A percentile compares a stretch with the other conserved stretches of the same genome.
phyloP scores from a whole-genome alignment of 2,888 invertebrate genomes.

The Graphium colonna region DNA sequence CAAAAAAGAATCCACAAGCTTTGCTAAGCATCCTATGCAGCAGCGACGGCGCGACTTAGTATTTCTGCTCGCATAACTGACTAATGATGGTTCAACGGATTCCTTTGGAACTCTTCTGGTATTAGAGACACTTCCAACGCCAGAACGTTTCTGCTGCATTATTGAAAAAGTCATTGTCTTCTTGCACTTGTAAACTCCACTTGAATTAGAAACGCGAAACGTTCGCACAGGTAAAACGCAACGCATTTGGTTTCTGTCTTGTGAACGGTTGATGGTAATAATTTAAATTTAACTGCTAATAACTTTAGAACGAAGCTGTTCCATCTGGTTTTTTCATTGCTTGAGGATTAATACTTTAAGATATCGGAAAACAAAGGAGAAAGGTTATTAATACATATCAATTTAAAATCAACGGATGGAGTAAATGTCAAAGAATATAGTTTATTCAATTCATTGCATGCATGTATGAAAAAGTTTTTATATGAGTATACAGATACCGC shows the following conservation, averaged over 20 bases:
- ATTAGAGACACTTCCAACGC: background rate
- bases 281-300: too few species aligned
- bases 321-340: too few species aligned
- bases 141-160: slow-evolving; percentile 12
- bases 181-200: slow-evolving; percentile 1
- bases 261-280: too few species aligned
- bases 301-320: too few species aligned
- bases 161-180: background rate
- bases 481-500: too few species aligned
- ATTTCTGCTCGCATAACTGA: slow-evolving; percentile 22
- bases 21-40: slow-evolving; percentile 52
- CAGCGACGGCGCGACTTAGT: slow-evolving; percentile 35
- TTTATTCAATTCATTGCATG: too few species aligned
- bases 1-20: slow-evolving; percentile 60
- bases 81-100: background rate
- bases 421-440: too few species aligned
- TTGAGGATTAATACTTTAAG: background rate
- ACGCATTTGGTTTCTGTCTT: slow-evolving; percentile 15
- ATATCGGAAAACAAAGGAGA: too few species aligned
- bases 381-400: too few species aligned
- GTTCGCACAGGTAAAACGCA: background rate
- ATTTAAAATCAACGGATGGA: too few species aligned
- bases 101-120: background rate
- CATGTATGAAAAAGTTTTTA: too few species aligned
- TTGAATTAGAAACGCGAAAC: background rate